Base-by-base conservation (phyloP, 2,888 invertebrate genomes). In the Lissocephala sabroskyi region DNA sequence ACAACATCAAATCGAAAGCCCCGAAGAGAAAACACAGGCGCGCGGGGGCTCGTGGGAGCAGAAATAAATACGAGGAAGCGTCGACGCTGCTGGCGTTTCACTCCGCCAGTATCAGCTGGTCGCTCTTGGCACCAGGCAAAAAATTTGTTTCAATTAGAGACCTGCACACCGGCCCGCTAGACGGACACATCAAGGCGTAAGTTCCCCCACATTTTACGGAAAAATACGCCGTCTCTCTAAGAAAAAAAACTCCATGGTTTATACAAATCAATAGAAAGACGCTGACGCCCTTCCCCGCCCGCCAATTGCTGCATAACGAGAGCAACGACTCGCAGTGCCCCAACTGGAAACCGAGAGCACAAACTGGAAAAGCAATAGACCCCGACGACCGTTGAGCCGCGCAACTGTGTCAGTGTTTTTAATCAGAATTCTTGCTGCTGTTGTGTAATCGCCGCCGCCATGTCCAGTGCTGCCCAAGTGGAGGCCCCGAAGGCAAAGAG, bases 41-140 rank as follows among this genome's bases (percentile, higher is more conserved):
- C 5, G 9, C 13, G 7, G 13, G 35, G n/a, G 30, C 30, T 30
- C 10, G 13, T 33, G 30, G 10, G 11, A 41, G 40, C 52, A 48
- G 60, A 73, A 73, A 70, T 60, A 76, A 73, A 64, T 23, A 56
- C 66, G 62, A 74, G 74, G 64, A 73, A 73, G 53, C 61, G 46
- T 54, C 47, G 47, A 33, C 41, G 41, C 41, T 47, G 30, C 29
- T 46, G 28, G 46, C 33, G 23, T 33, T 19, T 43, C 18, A 13
- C 11, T 42, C 17, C 10, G 10, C 19, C 54, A 47, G 56, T 76
- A 65, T 71, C 70, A 71, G 76, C 76, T 76, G 76, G 40, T 73
- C 59, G 49, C 49, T 55, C 48, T 52, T 46, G 45, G 46, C 49
- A 55, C 47, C 49, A 55, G 52, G 39, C 48, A 59, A 58, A 33